These are phyloP conservation scores for Drosophila bipectinata DNA, from an alignment of 1,140 invertebrate genomes.

Conservation along the genomic window DNA sequence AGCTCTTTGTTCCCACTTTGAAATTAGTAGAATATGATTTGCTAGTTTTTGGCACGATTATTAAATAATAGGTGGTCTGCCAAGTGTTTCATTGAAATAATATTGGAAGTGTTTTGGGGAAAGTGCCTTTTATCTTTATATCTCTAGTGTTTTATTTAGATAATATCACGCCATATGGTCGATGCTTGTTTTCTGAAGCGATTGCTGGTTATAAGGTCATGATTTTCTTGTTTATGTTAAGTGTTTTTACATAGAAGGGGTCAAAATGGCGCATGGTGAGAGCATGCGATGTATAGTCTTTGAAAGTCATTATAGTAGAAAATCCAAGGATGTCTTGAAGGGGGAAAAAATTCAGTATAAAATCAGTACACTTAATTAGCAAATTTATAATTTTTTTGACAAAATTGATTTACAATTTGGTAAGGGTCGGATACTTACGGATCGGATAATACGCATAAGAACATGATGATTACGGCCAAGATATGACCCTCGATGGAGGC, in stretches of 20 bases:
- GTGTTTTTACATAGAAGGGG: background rate
- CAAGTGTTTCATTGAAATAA: constrained; percentile 9
- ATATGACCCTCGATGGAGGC: no score
- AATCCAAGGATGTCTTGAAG: no score
- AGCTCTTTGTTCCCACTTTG: constrained; percentile 18
- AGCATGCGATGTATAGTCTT: background rate
- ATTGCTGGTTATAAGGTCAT: background rate
- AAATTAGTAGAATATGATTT: constrained; percentile 75
- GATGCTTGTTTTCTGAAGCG: background rate
- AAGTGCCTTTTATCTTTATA: constrained; percentile 29
- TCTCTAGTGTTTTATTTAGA: constrained; percentile 23
- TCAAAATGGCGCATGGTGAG: no score
- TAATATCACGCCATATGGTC: constrained; percentile 47
- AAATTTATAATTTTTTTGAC: no score
- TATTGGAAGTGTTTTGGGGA: constrained; percentile 4
- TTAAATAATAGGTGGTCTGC: constrained; percentile 11
- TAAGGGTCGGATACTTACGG: no score
- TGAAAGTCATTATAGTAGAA: no score
- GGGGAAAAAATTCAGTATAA: no score
- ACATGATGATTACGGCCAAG: no score
- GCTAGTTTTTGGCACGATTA: constrained; percentile 26
- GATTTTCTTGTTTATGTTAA: background rate
- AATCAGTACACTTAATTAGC: no score
- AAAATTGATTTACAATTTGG: no score
- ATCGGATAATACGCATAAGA: no score